These are phyloP conservation scores for Fundulus diaphanus DNA, from an alignment of 2,797 vertebrate genomes.

Conservation along the genomic window DNA sequence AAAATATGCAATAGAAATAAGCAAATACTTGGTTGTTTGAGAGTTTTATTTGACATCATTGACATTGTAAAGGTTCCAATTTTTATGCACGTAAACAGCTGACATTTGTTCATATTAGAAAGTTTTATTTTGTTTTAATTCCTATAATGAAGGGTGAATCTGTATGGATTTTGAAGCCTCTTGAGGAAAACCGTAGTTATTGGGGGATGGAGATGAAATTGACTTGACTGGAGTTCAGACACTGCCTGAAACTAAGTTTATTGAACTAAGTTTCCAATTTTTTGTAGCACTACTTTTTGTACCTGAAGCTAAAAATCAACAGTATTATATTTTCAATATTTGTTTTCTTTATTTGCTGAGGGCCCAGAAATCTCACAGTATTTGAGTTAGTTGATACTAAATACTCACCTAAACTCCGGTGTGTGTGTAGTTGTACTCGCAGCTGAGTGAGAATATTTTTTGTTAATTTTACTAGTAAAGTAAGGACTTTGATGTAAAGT, in stretches of 20 bases:
- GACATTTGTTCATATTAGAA: neutral
- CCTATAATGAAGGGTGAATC: neutral
- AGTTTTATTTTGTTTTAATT: neutral
- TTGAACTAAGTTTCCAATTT: conserved; percentile 16
- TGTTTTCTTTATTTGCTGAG: conserved; percentile 17
- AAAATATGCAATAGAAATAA: neutral
- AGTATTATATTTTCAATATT: neutral
- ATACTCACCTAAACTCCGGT: neutral
- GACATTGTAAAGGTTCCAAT: neutral
- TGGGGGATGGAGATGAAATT: conserved; percentile 4
- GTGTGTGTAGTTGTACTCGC: neutral
- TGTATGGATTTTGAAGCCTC: conserved; percentile 3
- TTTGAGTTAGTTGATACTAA: neutral
- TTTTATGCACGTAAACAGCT: neutral
- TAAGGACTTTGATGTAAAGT: too few relatives aligned
- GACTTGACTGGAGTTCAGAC: neutral
- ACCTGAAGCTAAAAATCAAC: conserved; percentile 14
- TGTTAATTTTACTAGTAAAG: too few relatives aligned
- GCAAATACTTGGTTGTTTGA: neutral
- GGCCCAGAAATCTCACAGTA: conserved; percentile 7
- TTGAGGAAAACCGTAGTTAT: conserved; percentile 2
- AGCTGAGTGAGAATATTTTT: too few relatives aligned
- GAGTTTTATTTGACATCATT: neutral
- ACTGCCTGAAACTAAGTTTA: neutral
- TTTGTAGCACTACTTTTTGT: conserved; percentile 5